Evolutionary conservation across 2,888 invertebrate genomes (phyloP).

Genomic region (Drosophila nigritarsus): DNA sequence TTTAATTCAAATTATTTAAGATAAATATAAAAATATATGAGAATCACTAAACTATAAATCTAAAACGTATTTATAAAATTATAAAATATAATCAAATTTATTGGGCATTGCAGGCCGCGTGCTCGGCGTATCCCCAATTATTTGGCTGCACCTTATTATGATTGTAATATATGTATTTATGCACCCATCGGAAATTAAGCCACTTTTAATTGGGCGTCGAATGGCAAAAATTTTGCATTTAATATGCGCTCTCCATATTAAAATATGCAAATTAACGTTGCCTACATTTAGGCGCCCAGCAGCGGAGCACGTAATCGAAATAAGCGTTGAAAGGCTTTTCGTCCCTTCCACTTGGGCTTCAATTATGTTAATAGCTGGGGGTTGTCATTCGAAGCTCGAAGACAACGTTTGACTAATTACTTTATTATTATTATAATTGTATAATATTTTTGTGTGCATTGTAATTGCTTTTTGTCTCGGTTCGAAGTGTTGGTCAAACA

Average conservation of each 20-base stretch:
- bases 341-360: constrained; percentile 55
- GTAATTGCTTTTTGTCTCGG: constrained; percentile 27
- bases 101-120: background rate
- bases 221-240: constrained; percentile 62
- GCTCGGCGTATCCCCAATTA: background rate
- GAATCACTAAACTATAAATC: background rate
- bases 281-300: constrained; percentile 43
- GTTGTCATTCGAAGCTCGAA: constrained; percentile 16
- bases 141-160: constrained; percentile 31
- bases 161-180: constrained; percentile 45
- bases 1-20: background rate
- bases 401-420: constrained; percentile 65
- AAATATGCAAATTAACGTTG: constrained; percentile 71
- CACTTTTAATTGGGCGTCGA: constrained; percentile 63
- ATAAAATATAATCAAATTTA: background rate
- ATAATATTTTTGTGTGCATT: constrained; percentile 33
- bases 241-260: constrained; percentile 59
- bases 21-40: background rate
- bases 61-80: background rate
- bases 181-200: constrained; percentile 66
- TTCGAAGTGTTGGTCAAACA: constrained; percentile 13
- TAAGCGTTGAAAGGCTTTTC: constrained; percentile 40
- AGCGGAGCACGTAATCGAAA: constrained; percentile 60
- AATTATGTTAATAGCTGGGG: constrained; percentile 63
- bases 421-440: constrained; percentile 49